A percentile compares a stretch with the other conserved stretches of the same genome.
Conservation (phyloP, 2,888 invertebrate species). For the Ormyrus thymus region DNA sequence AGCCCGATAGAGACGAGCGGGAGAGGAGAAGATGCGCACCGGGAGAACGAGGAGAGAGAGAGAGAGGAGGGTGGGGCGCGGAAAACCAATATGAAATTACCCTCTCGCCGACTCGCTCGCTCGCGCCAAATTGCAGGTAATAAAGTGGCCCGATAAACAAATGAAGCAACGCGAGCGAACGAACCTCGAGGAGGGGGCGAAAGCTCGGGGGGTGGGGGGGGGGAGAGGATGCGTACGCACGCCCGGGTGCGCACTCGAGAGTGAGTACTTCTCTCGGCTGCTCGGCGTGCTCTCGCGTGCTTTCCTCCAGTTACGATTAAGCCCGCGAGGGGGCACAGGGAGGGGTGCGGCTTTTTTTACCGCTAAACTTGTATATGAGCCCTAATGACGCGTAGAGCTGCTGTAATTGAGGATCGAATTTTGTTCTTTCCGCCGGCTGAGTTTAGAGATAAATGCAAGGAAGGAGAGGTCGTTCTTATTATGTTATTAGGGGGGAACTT, state of each 20-base stretch:
- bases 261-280: too few relatives aligned
- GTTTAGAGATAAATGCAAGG: not conserved
- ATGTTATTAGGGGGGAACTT: not conserved
- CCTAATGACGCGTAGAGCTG: not conserved
- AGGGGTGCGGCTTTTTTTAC: not conserved
- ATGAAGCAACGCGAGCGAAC: conserved; percentile 68
- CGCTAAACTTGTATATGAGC: too few relatives aligned
- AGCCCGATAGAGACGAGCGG: not conserved
- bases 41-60: not conserved
- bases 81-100: conserved; percentile 73
- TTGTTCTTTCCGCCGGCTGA: not conserved
- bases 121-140: conserved; percentile 72
- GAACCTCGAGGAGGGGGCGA: not conserved
- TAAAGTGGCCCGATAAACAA: conserved; percentile 72
- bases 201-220: too few relatives aligned
- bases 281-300: conserved; percentile 21
- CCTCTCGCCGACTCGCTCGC: conserved; percentile 64
- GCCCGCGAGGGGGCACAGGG: not conserved
- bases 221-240: too few relatives aligned
- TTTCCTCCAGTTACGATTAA: conserved; percentile 36
- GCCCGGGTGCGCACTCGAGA: too few relatives aligned
- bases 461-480: too few relatives aligned
- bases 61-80: conserved; percentile 51
- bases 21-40: not conserved
- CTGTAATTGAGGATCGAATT: not conserved